These are phyloP conservation scores for Porphyrio hochstetteri DNA, from an alignment of 2,113 vertebrate genomes.

Conservation along the genomic window DNA sequence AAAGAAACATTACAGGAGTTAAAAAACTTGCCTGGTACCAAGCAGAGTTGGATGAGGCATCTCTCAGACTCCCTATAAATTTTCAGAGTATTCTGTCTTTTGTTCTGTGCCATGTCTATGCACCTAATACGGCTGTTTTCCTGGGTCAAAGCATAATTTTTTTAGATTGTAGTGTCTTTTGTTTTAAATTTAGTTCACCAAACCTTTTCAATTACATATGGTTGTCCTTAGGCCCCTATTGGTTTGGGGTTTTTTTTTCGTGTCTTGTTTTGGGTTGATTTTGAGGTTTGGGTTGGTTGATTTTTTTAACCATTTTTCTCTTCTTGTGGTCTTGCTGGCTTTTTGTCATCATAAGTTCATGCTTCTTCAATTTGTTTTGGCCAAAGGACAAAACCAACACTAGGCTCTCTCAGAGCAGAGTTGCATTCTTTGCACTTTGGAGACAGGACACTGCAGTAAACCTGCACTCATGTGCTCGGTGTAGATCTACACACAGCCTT, in stretches of 20 bases:
- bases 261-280: background rate
- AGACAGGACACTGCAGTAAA: background rate
- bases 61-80: background rate
- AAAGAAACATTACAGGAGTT: background rate
- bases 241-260: accelerated
- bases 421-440: background rate
- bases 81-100: background rate
- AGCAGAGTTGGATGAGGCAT: background rate
- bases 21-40: background rate
- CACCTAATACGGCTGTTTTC: background rate
- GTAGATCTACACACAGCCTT: background rate
- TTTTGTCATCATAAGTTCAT: background rate
- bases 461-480: background rate
- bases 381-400: background rate
- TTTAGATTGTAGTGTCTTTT: background rate
- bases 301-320: background rate
- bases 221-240: background rate
- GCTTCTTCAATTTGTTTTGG: background rate
- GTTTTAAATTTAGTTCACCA: background rate
- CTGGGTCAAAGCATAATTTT: background rate
- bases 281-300: background rate
- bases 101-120: background rate
- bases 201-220: background rate
- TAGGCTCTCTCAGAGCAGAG: background rate
- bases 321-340: background rate